Base-by-base conservation (phyloP, 2,888 invertebrate genomes). In the Nymphalis polychloros region DNA sequence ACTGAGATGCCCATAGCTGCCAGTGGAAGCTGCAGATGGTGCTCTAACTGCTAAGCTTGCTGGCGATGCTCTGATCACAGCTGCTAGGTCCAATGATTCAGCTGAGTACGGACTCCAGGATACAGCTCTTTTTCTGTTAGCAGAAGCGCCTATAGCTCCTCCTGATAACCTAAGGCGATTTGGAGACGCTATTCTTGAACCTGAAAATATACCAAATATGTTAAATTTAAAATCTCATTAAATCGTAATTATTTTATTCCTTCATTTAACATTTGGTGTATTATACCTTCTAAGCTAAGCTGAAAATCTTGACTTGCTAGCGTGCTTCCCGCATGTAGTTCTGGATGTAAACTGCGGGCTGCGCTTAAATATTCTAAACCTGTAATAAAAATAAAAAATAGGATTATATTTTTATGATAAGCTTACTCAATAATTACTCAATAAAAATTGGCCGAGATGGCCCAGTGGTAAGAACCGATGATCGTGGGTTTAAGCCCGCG, bases 91-190 rank as follows among this genome's bases (percentile, higher is more conserved):
- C 68, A 93, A 73, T 75, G 98, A 96, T 67, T 97, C 97, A 77
- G 98, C 98, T 0, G 98, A 98, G 86, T 98, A 98, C 0, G 97
- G 97, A 17, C 98, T 98, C 84, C 97, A 97, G 68, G 98, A 98
- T 2, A 98, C 94, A 0, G 98, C 98, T 73, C 99, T 94, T 85
- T 99, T 99, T 52, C 98, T 95, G 82, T 96, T 96, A 41, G 95
- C 95, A 16, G 92, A 92, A 0, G 90, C 92, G 0, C 90, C 88
- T 63, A 92, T 89, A 3, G 91, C 89, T 0, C 91, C 90, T 0
- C 93, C 92, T 6, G 92, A 92, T 74, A 92, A 70, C 77, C 93
- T 86, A 41, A 93, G 80, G 7, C 92, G 81, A 10, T 90, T 92
- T 10, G 92, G 92, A 1, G 92, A 93, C 1, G 89, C 92, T 86